Base-by-base conservation (phyloP, 2,113 vertebrate genomes). In the Phylloscopus trochilus region DNA sequence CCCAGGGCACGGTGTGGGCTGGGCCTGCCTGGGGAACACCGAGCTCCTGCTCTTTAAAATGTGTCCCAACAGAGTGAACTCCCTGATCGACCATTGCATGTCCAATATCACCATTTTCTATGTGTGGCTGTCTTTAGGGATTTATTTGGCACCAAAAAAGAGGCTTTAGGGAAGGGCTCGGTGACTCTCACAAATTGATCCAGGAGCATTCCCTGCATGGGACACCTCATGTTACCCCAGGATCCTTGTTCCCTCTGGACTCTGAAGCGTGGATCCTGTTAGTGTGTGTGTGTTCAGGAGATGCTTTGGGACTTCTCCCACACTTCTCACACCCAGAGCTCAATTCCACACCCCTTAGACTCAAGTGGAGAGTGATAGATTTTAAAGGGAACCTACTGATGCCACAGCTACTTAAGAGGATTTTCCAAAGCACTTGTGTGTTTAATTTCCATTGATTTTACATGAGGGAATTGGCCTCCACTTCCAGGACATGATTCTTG, bases 11-110 rank as follows among this genome's bases (percentile, higher is more conserved):
- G 8, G 63, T 9, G 66, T 44, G 79, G 66, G 78, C 70, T 46
- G 66, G n/a, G 28, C 35, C 83, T 49, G 93, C 85, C 89, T 47
- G 80, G 53, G 37, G 93, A 56, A 60, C 72, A 37, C 46, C 8
- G 90, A 69, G 92, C 68, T 64, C 60, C 43, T 64, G 89, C 96
- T 96, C 76, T 13, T 96, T 97, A 92, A 96, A 97, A 81, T 1
- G 41, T 67, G 58, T 91, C 91, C 96, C 16, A 78, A 44, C 84
- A 96, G 93, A 55, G 88, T n/a, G 27, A 87, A 31, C 51, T 87
- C 91, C 92, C 89, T 55, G 53, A 68, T 15, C 86, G 64, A 72
- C 88, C 82, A 35, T 90, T 95, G 84, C 93, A 88, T 15, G 76
- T 28, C 87, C 85, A 88, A 77, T 31, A 76, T 68, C 10, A 33